Percentiles rank a stretch among this genome's conserved stretches.
These are phyloP conservation scores for Anthopleura xanthogrammica DNA, from an alignment of 92 coral and sea anemone species.

Conservation along the genomic window DNA sequence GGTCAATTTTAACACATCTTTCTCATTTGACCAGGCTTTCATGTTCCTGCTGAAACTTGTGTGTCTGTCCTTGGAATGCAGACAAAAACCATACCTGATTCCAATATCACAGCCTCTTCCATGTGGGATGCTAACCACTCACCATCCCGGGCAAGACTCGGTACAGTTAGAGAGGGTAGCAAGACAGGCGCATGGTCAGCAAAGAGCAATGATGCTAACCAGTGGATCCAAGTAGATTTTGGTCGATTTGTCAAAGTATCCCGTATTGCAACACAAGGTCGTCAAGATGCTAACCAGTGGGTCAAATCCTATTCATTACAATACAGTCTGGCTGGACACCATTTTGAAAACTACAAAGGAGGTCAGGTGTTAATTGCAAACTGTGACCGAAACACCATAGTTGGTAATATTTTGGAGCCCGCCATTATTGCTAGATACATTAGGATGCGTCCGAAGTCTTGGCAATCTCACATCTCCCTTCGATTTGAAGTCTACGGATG, in stretches of 20 bases:
- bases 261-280: slow-evolving; percentile 18
- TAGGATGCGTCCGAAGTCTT: slow-evolving; percentile 9
- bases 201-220: not conserved
- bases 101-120: slow-evolving; percentile 21
- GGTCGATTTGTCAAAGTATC: slow-evolving; percentile 6
- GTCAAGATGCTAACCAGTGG: slow-evolving; percentile 28
- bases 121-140: slow-evolving; percentile 14
- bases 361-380: not conserved
- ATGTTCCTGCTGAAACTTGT: too few species aligned
- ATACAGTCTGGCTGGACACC: slow-evolving; percentile 17
- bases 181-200: slow-evolving; percentile 28
- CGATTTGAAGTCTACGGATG: slow-evolving; percentile 8
- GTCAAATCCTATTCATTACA: slow-evolving; percentile 13
- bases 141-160: slow-evolving; percentile 21
- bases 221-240: slow-evolving; percentile 26
- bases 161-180: slow-evolving; percentile 1
- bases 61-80: too few species aligned
- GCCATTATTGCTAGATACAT: slow-evolving; percentile 17
- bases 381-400: not conserved
- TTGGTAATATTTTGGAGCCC: slow-evolving; percentile 11
- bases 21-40: too few species aligned
- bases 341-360: not conserved
- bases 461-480: slow-evolving; percentile 1
- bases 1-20: too few species aligned
- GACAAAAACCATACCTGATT: slow-evolving; percentile 8